A percentile compares a stretch with the other conserved stretches of the same genome.
phyloP scores from a whole-genome alignment of 2,797 vertebrate species.

The Lepus oiostolus region DNA sequence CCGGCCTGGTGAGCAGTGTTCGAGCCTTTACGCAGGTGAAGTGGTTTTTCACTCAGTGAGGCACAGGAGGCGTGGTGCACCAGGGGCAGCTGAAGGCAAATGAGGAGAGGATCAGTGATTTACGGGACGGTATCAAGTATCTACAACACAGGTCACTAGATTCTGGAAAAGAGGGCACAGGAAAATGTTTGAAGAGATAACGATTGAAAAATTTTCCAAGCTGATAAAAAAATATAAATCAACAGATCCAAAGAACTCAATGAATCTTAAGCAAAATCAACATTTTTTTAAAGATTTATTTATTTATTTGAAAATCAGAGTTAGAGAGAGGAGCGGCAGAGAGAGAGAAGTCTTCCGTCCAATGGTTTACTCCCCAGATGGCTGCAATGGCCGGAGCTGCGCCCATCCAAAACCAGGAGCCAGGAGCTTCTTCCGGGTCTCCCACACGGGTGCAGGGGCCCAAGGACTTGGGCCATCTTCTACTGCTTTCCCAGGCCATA shows the following conservation, averaged over 20 bases:
- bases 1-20: background rate
- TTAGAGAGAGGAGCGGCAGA: too few species aligned
- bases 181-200: too few species aligned
- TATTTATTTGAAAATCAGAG: too few species aligned
- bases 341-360: too few species aligned
- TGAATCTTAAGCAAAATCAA: background rate
- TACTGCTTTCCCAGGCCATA: too few species aligned
- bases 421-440: too few species aligned
- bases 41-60: background rate
- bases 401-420: too few species aligned
- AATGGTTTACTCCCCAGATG: too few species aligned
- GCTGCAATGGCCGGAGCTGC: too few species aligned
- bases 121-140: background rate
- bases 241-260: background rate
- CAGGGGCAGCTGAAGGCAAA: background rate
- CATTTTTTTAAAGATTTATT: background rate
- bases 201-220: background rate
- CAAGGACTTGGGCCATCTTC: too few species aligned
- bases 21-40: background rate
- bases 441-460: too few species aligned
- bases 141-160: background rate
- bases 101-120: background rate
- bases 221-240: background rate
- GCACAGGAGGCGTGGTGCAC: background rate
- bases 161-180: too few species aligned